A percentile compares a stretch with the other conserved stretches of the same genome.
phyloP scores from a whole-genome alignment of 1,140 invertebrate species.

The Hycleus cichorii region DNA sequence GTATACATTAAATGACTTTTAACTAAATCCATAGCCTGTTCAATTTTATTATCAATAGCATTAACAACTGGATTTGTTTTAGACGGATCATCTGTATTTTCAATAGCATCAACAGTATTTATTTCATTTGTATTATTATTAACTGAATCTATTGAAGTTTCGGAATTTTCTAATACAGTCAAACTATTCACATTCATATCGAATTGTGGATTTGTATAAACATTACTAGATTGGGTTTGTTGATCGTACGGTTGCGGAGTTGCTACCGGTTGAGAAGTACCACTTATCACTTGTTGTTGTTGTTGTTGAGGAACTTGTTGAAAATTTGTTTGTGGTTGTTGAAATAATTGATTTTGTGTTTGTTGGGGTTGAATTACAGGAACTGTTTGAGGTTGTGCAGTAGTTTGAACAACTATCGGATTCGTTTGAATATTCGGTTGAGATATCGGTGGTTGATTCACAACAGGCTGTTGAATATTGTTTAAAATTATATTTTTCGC shows the following conservation, averaged over 20 bases:
- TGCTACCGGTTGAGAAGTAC: slow-evolving; percentile 8
- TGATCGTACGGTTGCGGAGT: slow-evolving; percentile 21
- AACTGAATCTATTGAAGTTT: slow-evolving; percentile 16
- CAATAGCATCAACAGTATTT: slow-evolving; percentile 20
- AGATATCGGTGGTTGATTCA: slow-evolving; percentile 18
- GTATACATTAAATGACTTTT: slow-evolving; percentile 66
- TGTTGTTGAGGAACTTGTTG: slow-evolving; percentile 17
- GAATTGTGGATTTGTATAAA: slow-evolving; percentile 37
- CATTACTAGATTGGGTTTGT: slow-evolving; percentile 21
- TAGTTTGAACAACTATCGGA: slow-evolving; percentile 24
- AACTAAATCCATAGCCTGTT: slow-evolving; percentile 65
- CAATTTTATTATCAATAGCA: slow-evolving; percentile 63
- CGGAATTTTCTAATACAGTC: slow-evolving; percentile 26
- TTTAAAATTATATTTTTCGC: slow-evolving; percentile 37
- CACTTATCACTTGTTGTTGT: slow-evolving; percentile 16
- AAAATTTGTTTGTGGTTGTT: slow-evolving; percentile 26
- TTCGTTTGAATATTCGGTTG: slow-evolving; percentile 19
- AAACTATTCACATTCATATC: slow-evolving; percentile 32
- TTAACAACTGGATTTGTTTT: slow-evolving; percentile 40
- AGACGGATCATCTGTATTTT: slow-evolving; percentile 32
- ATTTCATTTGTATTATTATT: slow-evolving; percentile 14
- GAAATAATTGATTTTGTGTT: slow-evolving; percentile 6
- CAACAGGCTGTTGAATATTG: slow-evolving; percentile 23
- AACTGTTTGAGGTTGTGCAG: slow-evolving; percentile 15
- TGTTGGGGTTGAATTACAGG: slow-evolving; percentile 18